phyloP scores from a whole-genome alignment of 1,140 invertebrate genomes.

The Drosophila pruinosa region DNA sequence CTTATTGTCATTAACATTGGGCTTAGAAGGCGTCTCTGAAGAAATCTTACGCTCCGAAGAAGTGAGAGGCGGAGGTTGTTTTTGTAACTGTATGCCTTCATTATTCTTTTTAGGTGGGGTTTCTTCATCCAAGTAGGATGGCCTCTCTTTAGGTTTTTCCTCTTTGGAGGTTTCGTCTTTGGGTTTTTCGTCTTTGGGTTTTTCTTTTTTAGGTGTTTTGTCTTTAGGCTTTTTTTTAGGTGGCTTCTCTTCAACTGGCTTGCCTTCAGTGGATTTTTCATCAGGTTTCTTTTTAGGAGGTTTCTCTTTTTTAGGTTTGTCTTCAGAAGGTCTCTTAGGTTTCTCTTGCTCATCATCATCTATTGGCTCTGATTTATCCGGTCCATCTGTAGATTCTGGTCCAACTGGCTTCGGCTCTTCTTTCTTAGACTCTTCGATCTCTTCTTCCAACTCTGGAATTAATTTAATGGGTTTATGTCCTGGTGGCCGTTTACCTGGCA shows the following conservation, averaged over 20 bases:
- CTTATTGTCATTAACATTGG: no score
- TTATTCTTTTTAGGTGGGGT: no score
- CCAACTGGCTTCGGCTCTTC: background rate
- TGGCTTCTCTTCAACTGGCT: background rate
- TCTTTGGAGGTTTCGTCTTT: no score
- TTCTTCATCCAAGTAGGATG: no score
- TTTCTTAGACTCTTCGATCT: no score
- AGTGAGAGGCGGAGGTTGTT: no score
- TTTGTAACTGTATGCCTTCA: no score
- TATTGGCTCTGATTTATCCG: background rate
- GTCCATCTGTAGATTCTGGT: conserved; percentile 24
- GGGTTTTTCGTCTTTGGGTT: background rate
- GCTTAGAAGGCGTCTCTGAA: no score
- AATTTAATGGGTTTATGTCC: background rate
- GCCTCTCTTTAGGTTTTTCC: background rate
- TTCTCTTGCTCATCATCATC: background rate
- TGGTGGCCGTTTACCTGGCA: background rate
- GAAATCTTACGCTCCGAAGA: no score
- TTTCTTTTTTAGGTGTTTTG: background rate
- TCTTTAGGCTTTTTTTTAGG: background rate
- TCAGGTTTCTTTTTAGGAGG: background rate
- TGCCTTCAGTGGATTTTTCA: no score
- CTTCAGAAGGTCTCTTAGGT: background rate
- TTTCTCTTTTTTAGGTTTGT: background rate
- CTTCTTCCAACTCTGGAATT: no score